Evolutionary conservation across 2,113 vertebrate genomes (phyloP).

Genomic region (Thalassoma bifasciatum): DNA sequence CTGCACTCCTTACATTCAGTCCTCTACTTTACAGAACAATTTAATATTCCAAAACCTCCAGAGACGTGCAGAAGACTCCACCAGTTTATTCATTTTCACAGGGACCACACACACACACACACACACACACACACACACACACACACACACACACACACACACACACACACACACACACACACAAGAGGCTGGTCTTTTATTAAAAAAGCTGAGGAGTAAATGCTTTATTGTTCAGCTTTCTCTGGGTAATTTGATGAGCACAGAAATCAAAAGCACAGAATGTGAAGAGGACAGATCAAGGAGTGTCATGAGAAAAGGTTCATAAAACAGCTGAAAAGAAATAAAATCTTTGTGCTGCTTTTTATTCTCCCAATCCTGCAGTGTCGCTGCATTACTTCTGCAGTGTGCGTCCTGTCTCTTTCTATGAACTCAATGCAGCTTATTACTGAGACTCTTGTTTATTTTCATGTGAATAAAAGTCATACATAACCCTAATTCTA

Average conservation of each 20-base stretch:
- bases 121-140: constrained; percentile 19
- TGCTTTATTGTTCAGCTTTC: neutral
- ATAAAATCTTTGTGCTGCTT: neutral
- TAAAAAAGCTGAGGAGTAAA: constrained; percentile 18
- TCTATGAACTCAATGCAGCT: too few species aligned
- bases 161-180: neutral
- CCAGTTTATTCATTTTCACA: constrained; percentile 21
- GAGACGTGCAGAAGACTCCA: constrained; percentile 22
- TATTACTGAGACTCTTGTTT: too few species aligned
- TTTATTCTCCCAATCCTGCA: neutral
- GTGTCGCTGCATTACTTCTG: neutral
- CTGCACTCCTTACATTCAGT: neutral
- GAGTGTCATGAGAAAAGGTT: neutral
- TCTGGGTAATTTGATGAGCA: neutral
- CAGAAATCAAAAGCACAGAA: constrained; percentile 4
- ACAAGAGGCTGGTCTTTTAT: constrained; percentile 18
- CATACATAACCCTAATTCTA: too few species aligned
- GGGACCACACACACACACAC: constrained; percentile 19
- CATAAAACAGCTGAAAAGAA: neutral
- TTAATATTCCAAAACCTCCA: constrained; percentile 17
- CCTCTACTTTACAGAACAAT: constrained; percentile 10
- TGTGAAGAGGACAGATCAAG: neutral
- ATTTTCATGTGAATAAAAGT: too few species aligned
- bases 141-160: too few species aligned
- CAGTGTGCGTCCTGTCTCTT: neutral